Percentiles rank a stretch among this genome's conserved stretches.
Evolutionary conservation across 2,797 vertebrate species (phyloP).

Genomic region (Chelidonichthys spinosus): DNA sequence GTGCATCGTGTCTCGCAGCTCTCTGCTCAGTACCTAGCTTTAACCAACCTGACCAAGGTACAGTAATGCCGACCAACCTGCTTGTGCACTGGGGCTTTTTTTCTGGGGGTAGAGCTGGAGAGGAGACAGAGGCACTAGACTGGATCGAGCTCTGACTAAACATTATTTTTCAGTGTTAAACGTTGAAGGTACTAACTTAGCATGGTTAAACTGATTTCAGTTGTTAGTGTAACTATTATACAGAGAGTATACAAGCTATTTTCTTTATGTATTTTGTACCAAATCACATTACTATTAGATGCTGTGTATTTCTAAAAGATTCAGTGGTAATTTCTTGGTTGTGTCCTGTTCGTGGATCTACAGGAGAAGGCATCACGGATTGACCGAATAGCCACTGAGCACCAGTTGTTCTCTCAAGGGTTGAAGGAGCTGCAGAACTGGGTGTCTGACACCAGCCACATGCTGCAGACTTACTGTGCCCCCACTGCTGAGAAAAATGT

Average conservation of each 20-base stretch:
- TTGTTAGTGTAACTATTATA: conserved; percentile 38
- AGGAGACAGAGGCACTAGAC: conserved; percentile 55
- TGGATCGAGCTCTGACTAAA: conserved; percentile 54
- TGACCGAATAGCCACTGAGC: conserved; percentile 92
- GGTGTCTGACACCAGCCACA: conserved; percentile 91
- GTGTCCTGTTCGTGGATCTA: conserved; percentile 15
- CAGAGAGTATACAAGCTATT: neutral
- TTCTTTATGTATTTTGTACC: conserved; percentile 17
- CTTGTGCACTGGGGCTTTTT: conserved; percentile 81
- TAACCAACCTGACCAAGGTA: conserved; percentile 98
- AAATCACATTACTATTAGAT: conserved; percentile 13
- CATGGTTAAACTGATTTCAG: conserved; percentile 31
- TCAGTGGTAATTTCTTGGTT: neutral
- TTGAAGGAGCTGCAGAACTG: conserved; percentile 95
- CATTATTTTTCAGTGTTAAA: conserved; percentile 43
- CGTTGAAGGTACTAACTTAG: conserved; percentile 45
- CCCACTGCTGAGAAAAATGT: conserved; percentile 94
- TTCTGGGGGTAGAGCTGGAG: conserved; percentile 67
- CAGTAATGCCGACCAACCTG: conserved; percentile 79
- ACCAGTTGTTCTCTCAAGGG: conserved; percentile 92
- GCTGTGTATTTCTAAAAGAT: conserved; percentile 5
- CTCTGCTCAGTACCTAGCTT: conserved; percentile 93
- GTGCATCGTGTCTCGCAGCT: conserved; percentile 95
- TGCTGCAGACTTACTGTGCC: conserved; percentile 91
- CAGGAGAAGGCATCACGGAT: conserved; percentile 95